phyloP scores from a whole-genome alignment of 2,888 invertebrate species.

The Chymomyza fuscimana region DNA sequence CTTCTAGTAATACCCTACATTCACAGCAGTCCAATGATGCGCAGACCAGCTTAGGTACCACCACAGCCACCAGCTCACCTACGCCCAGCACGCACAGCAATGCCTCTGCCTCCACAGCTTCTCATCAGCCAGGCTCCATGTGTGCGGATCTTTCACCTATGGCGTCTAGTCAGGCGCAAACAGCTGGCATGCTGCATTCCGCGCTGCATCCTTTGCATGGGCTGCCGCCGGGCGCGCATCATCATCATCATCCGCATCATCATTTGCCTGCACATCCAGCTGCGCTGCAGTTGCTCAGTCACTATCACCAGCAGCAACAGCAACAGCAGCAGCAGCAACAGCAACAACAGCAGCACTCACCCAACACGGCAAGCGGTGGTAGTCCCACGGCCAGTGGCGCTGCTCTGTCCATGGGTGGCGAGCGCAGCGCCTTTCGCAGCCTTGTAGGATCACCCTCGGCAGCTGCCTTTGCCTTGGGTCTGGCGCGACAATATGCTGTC shows the following conservation, averaged over 20 bases:
- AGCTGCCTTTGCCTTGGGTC: slow-evolving; percentile 81
- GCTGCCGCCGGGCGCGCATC: slow-evolving; percentile 56
- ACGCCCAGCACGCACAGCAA: slow-evolving; percentile 76
- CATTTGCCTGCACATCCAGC: slow-evolving; percentile 68
- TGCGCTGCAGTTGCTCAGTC: slow-evolving; percentile 71
- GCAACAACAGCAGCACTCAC: slow-evolving; percentile 56
- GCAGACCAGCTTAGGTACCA: slow-evolving; percentile 34
- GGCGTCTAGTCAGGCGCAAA: slow-evolving; percentile 39
- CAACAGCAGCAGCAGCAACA: slow-evolving; percentile 66
- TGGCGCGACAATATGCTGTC: slow-evolving; percentile 77
- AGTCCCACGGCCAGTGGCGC: slow-evolving; percentile 58
- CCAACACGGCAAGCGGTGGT: slow-evolving; percentile 47
- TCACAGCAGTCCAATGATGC: slow-evolving; percentile 69
- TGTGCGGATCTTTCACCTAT: slow-evolving; percentile 51
- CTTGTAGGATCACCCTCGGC: slow-evolving; percentile 84
- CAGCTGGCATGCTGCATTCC: slow-evolving; percentile 47
- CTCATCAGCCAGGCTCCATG: slow-evolving; percentile 47
- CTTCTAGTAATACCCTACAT: slow-evolving; percentile 54
- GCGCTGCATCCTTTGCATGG: slow-evolving; percentile 52
- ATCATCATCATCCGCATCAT: slow-evolving; percentile 40
- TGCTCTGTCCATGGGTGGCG: slow-evolving; percentile 88
- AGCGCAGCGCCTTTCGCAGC: slow-evolving; percentile 92
- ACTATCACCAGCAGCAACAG: slow-evolving; percentile 72
- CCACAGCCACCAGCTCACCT: slow-evolving; percentile 64
- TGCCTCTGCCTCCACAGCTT: slow-evolving; percentile 67